phyloP scores from a whole-genome alignment of 2,797 vertebrate genomes.

The Microctenopoma steveboyesi region DNA sequence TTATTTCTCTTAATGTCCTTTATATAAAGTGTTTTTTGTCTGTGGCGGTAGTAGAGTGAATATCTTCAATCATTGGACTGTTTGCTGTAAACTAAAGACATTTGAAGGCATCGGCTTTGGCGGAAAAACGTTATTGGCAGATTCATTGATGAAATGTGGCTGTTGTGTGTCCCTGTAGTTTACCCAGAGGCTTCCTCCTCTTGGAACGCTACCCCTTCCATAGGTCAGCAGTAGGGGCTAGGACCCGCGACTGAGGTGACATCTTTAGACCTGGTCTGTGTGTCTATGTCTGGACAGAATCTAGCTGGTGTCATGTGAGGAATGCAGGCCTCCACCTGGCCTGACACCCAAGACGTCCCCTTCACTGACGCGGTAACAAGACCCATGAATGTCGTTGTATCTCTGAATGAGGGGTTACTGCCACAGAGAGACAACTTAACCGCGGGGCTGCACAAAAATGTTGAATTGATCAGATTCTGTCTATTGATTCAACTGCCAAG shows the following conservation, averaged over 20 bases:
- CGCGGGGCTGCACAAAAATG: constrained; percentile 1
- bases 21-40: too few species aligned
- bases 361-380: constrained; percentile 62
- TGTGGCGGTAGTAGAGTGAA: too few species aligned
- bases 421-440: constrained; percentile 16
- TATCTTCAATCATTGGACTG: too few species aligned
- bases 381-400: constrained; percentile 60
- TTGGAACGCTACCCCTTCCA: constrained; percentile 35
- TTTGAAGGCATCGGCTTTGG: too few species aligned
- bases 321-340: constrained; percentile 66
- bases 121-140: neutral
- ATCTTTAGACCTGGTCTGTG: constrained; percentile 26
- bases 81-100: too few species aligned
- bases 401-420: constrained; percentile 31
- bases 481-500: too few species aligned
- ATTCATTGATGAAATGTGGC: neutral
- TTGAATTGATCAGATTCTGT: neutral
- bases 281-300: constrained; percentile 54
- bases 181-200: constrained; percentile 37
- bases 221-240: constrained; percentile 38
- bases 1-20: too few species aligned
- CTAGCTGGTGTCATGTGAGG: constrained; percentile 68
- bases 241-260: constrained; percentile 14
- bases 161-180: neutral
- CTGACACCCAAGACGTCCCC: constrained; percentile 65